These are phyloP conservation scores for Cosmia pyralina DNA, from an alignment of 2,888 invertebrate species.

Conservation along the genomic window DNA sequence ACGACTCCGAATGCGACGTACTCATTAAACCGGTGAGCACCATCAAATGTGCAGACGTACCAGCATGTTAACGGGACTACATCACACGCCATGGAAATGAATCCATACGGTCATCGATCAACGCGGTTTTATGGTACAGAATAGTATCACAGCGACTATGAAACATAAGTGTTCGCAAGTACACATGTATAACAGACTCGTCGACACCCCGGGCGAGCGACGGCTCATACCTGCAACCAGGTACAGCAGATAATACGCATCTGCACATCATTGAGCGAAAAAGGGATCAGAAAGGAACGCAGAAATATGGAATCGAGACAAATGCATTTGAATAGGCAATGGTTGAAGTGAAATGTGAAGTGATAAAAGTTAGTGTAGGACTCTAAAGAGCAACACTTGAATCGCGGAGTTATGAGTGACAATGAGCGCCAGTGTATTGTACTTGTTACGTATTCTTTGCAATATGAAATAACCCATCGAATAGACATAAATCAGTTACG, in stretches of 20 bases:
- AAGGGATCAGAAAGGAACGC: slow-evolving; percentile 45
- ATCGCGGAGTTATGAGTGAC: slow-evolving; percentile 62
- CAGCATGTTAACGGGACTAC: slow-evolving; percentile 78
- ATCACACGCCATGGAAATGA: slow-evolving; percentile 51
- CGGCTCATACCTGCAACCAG: slow-evolving; percentile 37
- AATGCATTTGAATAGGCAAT: slow-evolving; percentile 51
- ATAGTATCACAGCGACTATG: slow-evolving; percentile 55
- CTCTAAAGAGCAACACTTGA: slow-evolving; percentile 60
- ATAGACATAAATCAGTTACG: slow-evolving; percentile 81
- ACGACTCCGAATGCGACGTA: slow-evolving; percentile 93
- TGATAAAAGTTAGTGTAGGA: slow-evolving; percentile 67
- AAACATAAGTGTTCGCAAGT: slow-evolving; percentile 44
- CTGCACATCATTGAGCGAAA: slow-evolving; percentile 35
- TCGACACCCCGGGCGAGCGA: slow-evolving; percentile 18
- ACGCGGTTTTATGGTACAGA: slow-evolving; percentile 46
- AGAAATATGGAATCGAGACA: slow-evolving; percentile 55
- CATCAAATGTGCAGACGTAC: slow-evolving; percentile 91
- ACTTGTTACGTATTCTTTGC: slow-evolving; percentile 75
- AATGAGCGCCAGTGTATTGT: slow-evolving; percentile 75
- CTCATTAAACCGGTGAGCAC: slow-evolving; percentile 92
- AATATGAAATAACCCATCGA: slow-evolving; percentile 85
- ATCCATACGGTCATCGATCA: slow-evolving; percentile 54
- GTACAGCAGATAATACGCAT: slow-evolving; percentile 39
- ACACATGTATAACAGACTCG: slow-evolving; percentile 30
- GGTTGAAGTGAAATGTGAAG: slow-evolving; percentile 62